These are phyloP conservation scores for Crocodylus rhombifer DNA, from an alignment of 2,797 vertebrate species.

Conservation along the genomic window DNA sequence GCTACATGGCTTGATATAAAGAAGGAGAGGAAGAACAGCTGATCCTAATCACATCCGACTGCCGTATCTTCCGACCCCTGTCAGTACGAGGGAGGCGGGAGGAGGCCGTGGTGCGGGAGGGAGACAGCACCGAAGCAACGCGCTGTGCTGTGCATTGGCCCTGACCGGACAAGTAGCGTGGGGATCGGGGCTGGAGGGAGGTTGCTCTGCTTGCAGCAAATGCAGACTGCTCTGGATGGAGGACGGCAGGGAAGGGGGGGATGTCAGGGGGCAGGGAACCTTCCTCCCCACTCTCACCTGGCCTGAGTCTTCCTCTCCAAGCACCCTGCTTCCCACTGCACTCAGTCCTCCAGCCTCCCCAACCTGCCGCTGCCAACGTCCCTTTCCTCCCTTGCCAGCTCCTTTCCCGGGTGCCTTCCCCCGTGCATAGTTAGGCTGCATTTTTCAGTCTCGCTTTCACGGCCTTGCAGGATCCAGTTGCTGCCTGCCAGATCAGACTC, in stretches of 20 bases:
- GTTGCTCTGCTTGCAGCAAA: not conserved
- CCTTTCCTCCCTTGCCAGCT: not conserved
- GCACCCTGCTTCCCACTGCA: not conserved
- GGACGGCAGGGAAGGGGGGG: too few relatives aligned
- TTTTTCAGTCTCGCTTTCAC: not conserved
- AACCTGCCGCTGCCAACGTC: not conserved
- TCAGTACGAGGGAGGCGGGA: not conserved
- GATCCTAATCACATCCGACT: not conserved
- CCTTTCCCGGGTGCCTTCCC: not conserved
- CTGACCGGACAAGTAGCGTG: not conserved
- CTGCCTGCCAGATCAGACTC: not conserved
- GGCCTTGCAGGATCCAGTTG: not conserved
- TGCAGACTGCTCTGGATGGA: not conserved
- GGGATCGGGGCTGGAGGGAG: not conserved
- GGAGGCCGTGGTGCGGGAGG: not conserved
- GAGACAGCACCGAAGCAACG: not conserved
- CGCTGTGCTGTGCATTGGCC: accelerated
- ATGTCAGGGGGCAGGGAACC: not conserved
- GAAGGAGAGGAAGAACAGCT: not conserved
- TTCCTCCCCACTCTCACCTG: not conserved
- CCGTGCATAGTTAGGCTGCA: not conserved
- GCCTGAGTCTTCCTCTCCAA: not conserved
- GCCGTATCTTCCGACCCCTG: not conserved
- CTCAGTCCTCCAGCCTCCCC: not conserved
- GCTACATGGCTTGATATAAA: not conserved